These are phyloP conservation scores for Hermodice carunculata DNA, from an alignment of 2,888 invertebrate genomes.

Conservation along the genomic window DNA sequence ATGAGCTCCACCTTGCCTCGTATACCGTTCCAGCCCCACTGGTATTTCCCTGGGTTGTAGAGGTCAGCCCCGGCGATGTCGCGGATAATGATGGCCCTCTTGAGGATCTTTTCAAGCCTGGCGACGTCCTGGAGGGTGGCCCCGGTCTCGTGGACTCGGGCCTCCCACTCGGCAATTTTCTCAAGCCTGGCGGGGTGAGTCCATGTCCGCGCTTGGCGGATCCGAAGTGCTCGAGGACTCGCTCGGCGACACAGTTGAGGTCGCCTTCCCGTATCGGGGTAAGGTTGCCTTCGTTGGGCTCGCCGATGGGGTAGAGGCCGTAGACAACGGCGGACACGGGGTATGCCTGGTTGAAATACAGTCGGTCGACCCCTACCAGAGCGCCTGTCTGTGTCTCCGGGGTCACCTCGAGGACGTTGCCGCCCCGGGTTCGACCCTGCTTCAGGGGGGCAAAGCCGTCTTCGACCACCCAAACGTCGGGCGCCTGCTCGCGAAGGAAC, in stretches of 20 bases:
- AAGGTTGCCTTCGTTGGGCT: conserved; percentile 5
- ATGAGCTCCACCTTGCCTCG: conserved; percentile 17
- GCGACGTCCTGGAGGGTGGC: conserved; percentile 27
- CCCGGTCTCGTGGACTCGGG: conserved; percentile 23
- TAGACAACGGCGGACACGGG: too few species aligned
- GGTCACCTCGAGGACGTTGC: too few species aligned
- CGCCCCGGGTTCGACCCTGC: too few species aligned
- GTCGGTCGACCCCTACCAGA: too few species aligned
- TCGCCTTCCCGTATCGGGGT: conserved; percentile 21
- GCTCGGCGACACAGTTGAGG: conserved; percentile 30
- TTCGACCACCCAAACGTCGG: too few species aligned
- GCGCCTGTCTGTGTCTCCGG: too few species aligned
- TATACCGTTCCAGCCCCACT: background rate
- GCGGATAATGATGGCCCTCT: conserved; percentile 15
- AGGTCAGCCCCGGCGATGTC: conserved; percentile 23
- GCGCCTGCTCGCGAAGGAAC: too few species aligned
- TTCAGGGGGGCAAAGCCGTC: too few species aligned
- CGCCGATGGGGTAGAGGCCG: too few species aligned
- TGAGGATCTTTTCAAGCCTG: conserved; percentile 21
- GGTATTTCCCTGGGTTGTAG: conserved; percentile 12
- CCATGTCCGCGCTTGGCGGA: conserved; percentile 19
- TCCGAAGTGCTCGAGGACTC: conserved; percentile 29
- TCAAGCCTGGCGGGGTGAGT: background rate
- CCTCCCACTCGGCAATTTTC: conserved; percentile 17
- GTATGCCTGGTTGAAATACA: too few species aligned